Conservation (phyloP, 2,113 vertebrate species). For the Cromileptes altivelis region DNA sequence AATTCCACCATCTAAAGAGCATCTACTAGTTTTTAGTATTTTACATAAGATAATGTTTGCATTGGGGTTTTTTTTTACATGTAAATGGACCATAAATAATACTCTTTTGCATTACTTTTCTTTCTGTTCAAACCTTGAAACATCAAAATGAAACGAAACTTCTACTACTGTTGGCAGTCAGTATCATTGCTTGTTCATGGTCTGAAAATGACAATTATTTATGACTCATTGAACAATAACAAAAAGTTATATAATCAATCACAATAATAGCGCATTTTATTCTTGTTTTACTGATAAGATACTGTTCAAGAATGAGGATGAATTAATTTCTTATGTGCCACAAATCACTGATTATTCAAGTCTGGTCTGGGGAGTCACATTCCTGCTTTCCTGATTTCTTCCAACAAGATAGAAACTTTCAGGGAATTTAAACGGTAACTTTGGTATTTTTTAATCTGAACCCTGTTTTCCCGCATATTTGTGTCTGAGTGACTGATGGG, state of each 20-base stretch:
- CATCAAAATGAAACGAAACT: neutral
- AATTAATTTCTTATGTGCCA: neutral
- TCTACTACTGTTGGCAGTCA: neutral
- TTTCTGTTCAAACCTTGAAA: too few relatives aligned
- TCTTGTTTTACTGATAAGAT: neutral
- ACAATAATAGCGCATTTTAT: neutral
- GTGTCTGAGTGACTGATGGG: too few relatives aligned
- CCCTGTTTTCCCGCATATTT: too few relatives aligned
- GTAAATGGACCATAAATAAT: too few relatives aligned
- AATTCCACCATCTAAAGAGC: neutral
- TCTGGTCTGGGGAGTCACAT: neutral
- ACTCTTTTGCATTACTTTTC: too few relatives aligned
- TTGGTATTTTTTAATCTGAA: too few relatives aligned
- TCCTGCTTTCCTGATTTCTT: neutral
- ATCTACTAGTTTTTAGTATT: neutral
- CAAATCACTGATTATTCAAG: neutral
- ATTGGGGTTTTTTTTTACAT: too few relatives aligned
- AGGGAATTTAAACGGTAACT: neutral
- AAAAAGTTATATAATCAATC: neutral
- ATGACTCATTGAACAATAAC: neutral
- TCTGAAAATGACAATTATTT: neutral
- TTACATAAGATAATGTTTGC: neutral
- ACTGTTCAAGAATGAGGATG: neutral
- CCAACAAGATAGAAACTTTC: neutral
- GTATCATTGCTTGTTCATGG: too few relatives aligned